phyloP scores from a whole-genome alignment of 2,888 invertebrate genomes.

The Balanococcus diminutus region DNA sequence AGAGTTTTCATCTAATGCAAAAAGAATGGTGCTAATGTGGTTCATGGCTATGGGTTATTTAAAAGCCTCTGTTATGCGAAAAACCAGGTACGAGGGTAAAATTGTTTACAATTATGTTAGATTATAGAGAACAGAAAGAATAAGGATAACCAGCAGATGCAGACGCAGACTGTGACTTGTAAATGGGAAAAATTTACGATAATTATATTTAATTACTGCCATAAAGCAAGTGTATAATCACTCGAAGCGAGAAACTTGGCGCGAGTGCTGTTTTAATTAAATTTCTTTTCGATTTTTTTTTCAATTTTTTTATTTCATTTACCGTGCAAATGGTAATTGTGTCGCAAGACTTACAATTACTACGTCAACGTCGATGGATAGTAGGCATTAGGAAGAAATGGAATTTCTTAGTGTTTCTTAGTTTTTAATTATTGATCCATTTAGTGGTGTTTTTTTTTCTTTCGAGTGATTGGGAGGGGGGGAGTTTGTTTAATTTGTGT shows the following conservation, averaged over 20 bases:
- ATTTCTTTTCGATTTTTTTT: background rate
- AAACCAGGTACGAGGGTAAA: background rate
- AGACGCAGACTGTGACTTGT: background rate
- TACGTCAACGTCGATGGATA: background rate
- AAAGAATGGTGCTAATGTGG: background rate
- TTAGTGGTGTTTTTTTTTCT: background rate
- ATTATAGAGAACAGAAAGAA: background rate
- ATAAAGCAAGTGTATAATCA: constrained; percentile 15
- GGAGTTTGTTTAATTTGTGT: too few relatives aligned
- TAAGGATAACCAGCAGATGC: background rate
- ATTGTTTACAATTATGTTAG: constrained; percentile 5
- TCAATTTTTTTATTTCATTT: background rate
- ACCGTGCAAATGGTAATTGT: background rate
- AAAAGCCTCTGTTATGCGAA: background rate
- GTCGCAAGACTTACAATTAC: background rate
- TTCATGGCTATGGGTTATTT: background rate
- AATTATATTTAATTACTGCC: constrained; percentile 19
- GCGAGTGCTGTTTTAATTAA: background rate
- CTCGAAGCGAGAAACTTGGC: background rate
- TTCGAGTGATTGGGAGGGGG: background rate
- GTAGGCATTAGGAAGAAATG: background rate
- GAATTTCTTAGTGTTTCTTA: background rate
- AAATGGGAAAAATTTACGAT: constrained; percentile 28
- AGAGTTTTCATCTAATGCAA: background rate
- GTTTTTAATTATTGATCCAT: background rate